These are phyloP conservation scores for Halictus quadricinctus DNA, from an alignment of 2,888 invertebrate genomes.

Conservation along the genomic window DNA sequence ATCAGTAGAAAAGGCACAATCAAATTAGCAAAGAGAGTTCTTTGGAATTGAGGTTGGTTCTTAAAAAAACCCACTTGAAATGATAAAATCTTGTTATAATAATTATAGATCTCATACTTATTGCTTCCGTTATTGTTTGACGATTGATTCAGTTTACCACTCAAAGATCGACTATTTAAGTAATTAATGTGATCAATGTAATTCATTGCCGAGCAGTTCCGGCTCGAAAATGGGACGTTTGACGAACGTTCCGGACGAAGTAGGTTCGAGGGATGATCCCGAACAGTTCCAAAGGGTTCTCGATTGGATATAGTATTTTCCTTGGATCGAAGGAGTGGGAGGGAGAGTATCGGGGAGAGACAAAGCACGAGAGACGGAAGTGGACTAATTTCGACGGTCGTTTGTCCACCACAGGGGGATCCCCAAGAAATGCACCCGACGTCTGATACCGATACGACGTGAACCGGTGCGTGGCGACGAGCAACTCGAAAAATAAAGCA, in stretches of 20 bases:
- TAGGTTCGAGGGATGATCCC: background rate
- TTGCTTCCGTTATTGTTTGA: background rate
- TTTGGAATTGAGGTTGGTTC: background rate
- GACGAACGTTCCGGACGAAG: background rate
- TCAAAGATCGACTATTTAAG: background rate
- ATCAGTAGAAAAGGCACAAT: background rate
- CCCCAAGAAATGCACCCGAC: constrained; percentile 72
- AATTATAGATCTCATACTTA: background rate
- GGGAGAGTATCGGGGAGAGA: background rate
- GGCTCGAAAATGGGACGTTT: background rate
- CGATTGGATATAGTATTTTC: background rate
- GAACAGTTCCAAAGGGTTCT: constrained; percentile 8
- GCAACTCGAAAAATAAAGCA: constrained; percentile 51
- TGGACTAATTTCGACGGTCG: constrained; percentile 63
- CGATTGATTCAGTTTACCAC: background rate
- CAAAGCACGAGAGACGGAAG: constrained; percentile 27
- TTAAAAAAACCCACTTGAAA: background rate
- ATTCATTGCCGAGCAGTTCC: background rate
- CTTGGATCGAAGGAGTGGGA: background rate
- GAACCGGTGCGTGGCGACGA: constrained; percentile 60
- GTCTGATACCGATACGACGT: constrained; percentile 72
- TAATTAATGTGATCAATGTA: background rate
- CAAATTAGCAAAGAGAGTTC: background rate
- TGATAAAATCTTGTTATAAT: background rate
- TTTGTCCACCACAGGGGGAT: constrained; percentile 67